phyloP scores from a whole-genome alignment of 2,888 invertebrate genomes.

The Pomacea canaliculata region DNA sequence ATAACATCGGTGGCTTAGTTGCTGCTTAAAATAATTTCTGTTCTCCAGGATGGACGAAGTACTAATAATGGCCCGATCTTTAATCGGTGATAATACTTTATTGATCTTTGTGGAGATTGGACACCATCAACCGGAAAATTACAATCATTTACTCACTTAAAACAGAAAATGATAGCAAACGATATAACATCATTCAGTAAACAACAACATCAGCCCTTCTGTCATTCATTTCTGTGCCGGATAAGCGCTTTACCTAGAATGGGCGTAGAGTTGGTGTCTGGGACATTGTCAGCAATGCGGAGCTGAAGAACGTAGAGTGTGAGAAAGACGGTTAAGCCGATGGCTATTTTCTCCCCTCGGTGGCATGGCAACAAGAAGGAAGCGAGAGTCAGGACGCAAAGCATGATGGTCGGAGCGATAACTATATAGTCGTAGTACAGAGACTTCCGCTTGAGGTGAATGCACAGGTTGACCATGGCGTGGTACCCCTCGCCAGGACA shows the following conservation, averaged over 20 bases:
- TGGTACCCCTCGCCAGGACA: constrained; percentile 56
- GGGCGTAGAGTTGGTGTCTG: constrained; percentile 68
- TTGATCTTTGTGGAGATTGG: too few species aligned
- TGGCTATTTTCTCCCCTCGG: constrained; percentile 68
- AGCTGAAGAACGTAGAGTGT: constrained; percentile 69
- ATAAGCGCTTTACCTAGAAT: constrained; percentile 57
- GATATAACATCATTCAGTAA: too few species aligned
- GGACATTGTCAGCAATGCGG: constrained; percentile 69
- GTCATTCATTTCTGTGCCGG: too few species aligned
- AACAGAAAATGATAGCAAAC: too few species aligned
- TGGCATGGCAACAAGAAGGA: constrained; percentile 68
- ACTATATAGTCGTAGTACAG: constrained; percentile 69
- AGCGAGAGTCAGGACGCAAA: constrained; percentile 66
- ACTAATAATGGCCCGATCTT: too few species aligned
- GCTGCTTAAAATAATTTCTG: too few species aligned
- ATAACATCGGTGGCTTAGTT: too few species aligned
- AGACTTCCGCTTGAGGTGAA: constrained; percentile 60
- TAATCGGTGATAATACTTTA: too few species aligned
- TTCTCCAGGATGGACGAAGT: too few species aligned
- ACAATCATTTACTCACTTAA: too few species aligned
- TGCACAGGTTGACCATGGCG: constrained; percentile 56
- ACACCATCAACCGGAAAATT: too few species aligned
- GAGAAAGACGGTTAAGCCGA: constrained; percentile 68
- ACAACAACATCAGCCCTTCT: too few species aligned
- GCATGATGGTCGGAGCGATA: constrained; percentile 66